Evolutionary conservation across 2,113 vertebrate genomes (phyloP), one percentile per base, ranked within the genome.

Genomic region (Ictidomys tridecemlineatus): DNA sequence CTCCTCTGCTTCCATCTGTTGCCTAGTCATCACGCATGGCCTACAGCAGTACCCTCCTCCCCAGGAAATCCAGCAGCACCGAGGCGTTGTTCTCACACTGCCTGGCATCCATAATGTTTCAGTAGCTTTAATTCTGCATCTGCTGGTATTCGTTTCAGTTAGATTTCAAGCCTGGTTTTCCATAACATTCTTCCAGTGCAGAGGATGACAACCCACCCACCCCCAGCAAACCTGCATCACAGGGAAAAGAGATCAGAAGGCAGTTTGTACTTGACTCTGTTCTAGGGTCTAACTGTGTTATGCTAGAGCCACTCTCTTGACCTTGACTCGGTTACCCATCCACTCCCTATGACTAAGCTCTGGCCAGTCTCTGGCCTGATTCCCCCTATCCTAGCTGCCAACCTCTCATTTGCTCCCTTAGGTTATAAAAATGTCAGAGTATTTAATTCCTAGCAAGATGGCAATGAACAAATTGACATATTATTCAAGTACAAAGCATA

Each of bases 391-490:
- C 37, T 58, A 24, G 70, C 88, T 83, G 69, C 74, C 67, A 79
- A 18, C 16, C 7, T 84, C 37, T 93, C 24, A 51, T 61, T 42
- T 89, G n/a, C 82, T 86, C 85, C 56, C 83, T 86, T 84, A 96
- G 93, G 89, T 93, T 80, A 91, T 83, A 37, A 79, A 95, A 97
- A 95, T 93, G 58, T 97, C 74, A 94, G 34, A 86, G 70, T 11
- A 51, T 79, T 95, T 94, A 77, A 91, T 96, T 97, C 74, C 32
- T 42, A 78, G 78, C 85, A 96, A 95, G 93, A 97, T 0, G 16
- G 65, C 78, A 86, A 73, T 61, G 96, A 95, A 96, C 85, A 96
- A 97, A 83, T 67, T 94, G 93, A 91, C 69, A 70, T 61, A 89
- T 95, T 94, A 96, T 93, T 92, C 73, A 95, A 96, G 97, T 80